Evolutionary conservation across 2,797 vertebrate genomes (phyloP), one percentile per base, ranked within the genome.

Genomic region (Halcyon leucocephala): DNA sequence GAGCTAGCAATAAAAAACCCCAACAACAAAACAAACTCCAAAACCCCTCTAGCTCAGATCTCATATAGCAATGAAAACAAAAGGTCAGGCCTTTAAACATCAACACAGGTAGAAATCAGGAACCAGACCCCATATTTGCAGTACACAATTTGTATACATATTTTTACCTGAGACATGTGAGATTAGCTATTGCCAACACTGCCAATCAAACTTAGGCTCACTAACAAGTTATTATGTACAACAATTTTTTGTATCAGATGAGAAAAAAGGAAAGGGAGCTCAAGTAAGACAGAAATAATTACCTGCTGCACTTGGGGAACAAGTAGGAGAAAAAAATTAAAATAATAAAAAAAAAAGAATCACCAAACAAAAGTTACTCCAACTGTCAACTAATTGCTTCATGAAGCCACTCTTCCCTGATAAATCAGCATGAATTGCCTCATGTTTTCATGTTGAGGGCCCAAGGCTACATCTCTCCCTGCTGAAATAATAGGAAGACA

Each of bases 101-200:
- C 29, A 31, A 31, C 52, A 54, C 12, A 54, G 52, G 52, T 31
- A 31, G 52, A 54, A 54, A 54, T 31, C 52, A 54, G 52, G 52
- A 54, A 54, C 52, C 52, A 54, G 18, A 31, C 29, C 52, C 29
- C 18, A 54, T 18, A 54, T 54, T 54, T 31, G 52, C 52, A 31
- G 52, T 54, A 54, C 19, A 54, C 11, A 31, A 18, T 19, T 42
- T 8, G 2, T 12, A 29, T 13, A 9, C 16, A 8, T 10, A 31
- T 51, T 89, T 89, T 70, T 24, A 64, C 13, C 15, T 1, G 1
- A 79, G 9, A 48, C 3, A 0, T 15, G 9, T 0, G 1, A 82
- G 41, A 37, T 78, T 7, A 83, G 12, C 19, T 55, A 29, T 18
- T 33, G 22, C 76, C 19, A 25, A 29, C 20, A 10, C 7, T 7